phyloP scores from a whole-genome alignment of 2,113 vertebrate species.

The Caloenas nicobarica region DNA sequence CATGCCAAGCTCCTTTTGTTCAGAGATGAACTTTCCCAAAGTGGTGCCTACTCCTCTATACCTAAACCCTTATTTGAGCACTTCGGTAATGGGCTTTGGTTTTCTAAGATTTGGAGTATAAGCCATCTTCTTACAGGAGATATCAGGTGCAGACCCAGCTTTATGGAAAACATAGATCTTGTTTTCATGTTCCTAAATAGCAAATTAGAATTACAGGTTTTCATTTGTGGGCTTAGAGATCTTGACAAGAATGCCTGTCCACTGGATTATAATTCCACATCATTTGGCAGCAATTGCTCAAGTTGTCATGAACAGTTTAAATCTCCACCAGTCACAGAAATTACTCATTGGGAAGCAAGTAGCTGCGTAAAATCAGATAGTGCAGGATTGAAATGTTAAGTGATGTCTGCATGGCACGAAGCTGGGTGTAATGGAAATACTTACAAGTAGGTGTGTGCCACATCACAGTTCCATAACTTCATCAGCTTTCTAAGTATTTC shows the following conservation, averaged over 20 bases:
- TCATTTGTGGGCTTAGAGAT: neutral
- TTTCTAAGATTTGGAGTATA: neutral
- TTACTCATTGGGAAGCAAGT: neutral
- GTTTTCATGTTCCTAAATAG: conserved; percentile 4
- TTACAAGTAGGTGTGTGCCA: neutral
- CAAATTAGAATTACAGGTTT: conserved; percentile 24
- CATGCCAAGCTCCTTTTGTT: neutral
- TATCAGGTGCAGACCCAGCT: neutral
- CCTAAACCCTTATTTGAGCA: neutral
- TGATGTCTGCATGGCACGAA: neutral
- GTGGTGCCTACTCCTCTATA: neutral
- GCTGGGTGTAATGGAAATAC: neutral
- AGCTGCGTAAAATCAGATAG: conserved; percentile 20
- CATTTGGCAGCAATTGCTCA: neutral
- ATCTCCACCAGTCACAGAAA: neutral
- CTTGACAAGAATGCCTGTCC: neutral
- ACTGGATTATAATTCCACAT: neutral
- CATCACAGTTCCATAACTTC: neutral
- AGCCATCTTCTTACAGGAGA: neutral
- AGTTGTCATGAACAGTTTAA: conserved; percentile 23
- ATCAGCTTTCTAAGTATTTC: neutral
- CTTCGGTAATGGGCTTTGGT: neutral
- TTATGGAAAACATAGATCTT: neutral
- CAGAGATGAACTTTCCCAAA: neutral
- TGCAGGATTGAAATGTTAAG: neutral